A percentile compares a stretch with the other conserved stretches of the same genome.
These are phyloP conservation scores for Rhombomys opimus DNA, from an alignment of 2,113 vertebrate genomes.

Conservation along the genomic window DNA sequence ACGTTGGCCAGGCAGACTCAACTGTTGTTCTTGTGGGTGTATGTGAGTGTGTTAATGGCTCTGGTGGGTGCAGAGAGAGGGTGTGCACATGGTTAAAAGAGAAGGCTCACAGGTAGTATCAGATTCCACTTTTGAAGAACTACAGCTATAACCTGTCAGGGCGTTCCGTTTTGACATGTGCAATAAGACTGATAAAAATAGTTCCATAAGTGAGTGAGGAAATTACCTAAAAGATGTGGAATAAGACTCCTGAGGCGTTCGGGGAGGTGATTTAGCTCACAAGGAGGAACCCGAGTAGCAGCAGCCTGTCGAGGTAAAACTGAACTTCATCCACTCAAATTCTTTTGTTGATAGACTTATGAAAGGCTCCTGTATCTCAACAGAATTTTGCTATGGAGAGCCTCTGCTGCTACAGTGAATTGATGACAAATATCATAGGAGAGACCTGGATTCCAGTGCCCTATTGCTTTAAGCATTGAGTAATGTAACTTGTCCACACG, in stretches of 20 bases:
- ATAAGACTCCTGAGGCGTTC: neutral
- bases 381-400: neutral
- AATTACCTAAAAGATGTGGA: slow-evolving; percentile 25
- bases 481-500: neutral
- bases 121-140: neutral
- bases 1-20: neutral
- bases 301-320: neutral
- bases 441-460: neutral
- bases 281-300: neutral
- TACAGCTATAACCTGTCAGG: neutral
- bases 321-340: neutral
- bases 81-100: neutral
- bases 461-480: neutral
- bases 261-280: slow-evolving; percentile 4
- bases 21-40: neutral
- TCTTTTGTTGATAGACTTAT: neutral
- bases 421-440: neutral
- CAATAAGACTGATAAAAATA: slow-evolving; percentile 1
- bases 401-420: neutral
- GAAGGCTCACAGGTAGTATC: neutral
- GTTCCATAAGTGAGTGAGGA: slow-evolving; percentile 33
- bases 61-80: neutral
- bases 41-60: neutral
- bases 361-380: neutral
- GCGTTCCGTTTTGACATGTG: neutral